phyloP scores from a whole-genome alignment of 2,113 vertebrate species.

The Gymnarchus niloticus region DNA sequence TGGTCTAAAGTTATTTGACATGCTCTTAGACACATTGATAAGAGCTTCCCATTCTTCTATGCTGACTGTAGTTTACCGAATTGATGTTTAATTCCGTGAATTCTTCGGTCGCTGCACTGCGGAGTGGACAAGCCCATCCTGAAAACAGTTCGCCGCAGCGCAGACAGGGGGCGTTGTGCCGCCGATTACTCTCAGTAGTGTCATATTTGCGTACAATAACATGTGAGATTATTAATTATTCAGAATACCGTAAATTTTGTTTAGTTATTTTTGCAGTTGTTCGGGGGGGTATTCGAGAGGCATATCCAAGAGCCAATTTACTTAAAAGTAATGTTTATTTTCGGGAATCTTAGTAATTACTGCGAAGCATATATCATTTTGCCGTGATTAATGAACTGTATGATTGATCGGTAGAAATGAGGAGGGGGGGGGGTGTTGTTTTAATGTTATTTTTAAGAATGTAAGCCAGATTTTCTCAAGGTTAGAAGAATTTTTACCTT shows the following conservation, averaged over 20 bases:
- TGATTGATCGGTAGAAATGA: background rate
- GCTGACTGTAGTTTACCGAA: background rate
- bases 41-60: background rate
- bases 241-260: background rate
- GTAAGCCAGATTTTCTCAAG: background rate
- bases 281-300: background rate
- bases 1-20: background rate
- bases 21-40: background rate
- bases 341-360: background rate
- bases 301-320: background rate
- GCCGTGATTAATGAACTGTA: background rate
- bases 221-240: background rate
- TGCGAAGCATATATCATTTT: background rate
- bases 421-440: background rate
- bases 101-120: background rate
- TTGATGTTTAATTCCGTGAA: background rate
- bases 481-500: background rate
- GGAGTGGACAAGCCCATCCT: background rate
- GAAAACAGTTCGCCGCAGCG: background rate
- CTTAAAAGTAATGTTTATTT: background rate
- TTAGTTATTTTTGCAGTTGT: background rate
- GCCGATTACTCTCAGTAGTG: background rate
- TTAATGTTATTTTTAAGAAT: background rate
- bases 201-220: background rate
- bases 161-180: conserved; percentile 22